phyloP scores from a whole-genome alignment of 2,797 vertebrate genomes.

The Anas flavirostris region DNA sequence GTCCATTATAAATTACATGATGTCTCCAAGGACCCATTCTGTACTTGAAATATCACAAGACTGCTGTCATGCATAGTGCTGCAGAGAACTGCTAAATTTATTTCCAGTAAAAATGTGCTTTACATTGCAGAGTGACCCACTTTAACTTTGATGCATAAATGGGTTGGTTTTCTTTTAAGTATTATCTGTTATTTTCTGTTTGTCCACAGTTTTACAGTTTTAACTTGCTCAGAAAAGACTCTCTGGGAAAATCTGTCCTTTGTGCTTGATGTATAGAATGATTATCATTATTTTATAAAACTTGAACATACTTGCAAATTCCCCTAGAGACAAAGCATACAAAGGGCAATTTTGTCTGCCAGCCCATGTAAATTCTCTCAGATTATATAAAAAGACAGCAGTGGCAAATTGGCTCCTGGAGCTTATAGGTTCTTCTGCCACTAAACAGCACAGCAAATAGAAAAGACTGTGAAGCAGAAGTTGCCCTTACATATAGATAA shows the following conservation, averaged over 20 bases:
- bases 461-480: neutral
- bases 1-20: constrained; percentile 43
- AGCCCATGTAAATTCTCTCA: constrained; percentile 42
- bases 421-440: constrained; percentile 12
- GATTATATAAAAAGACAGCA: constrained; percentile 45
- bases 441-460: neutral
- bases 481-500: neutral
- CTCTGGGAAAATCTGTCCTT: constrained; percentile 1
- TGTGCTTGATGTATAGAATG: neutral
- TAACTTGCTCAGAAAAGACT: neutral
- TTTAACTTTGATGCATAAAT: constrained; percentile 45
- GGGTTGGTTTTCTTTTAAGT: neutral
- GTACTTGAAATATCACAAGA: constrained; percentile 65
- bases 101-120: constrained; percentile 52
- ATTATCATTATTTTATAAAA: constrained; percentile 37
- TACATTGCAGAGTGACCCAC: constrained; percentile 52
- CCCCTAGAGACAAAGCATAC: constrained; percentile 30
- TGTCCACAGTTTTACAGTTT: neutral
- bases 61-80: constrained; percentile 60
- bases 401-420: constrained; percentile 51
- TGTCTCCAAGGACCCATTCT: constrained; percentile 53
- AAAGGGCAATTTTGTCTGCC: constrained; percentile 57
- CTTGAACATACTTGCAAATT: constrained; percentile 30
- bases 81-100: constrained; percentile 66
- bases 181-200: neutral